Evolutionary conservation across 2,113 vertebrate species (phyloP), one percentile per base, ranked within the genome.

Genomic region (Pterocles orientalis): DNA sequence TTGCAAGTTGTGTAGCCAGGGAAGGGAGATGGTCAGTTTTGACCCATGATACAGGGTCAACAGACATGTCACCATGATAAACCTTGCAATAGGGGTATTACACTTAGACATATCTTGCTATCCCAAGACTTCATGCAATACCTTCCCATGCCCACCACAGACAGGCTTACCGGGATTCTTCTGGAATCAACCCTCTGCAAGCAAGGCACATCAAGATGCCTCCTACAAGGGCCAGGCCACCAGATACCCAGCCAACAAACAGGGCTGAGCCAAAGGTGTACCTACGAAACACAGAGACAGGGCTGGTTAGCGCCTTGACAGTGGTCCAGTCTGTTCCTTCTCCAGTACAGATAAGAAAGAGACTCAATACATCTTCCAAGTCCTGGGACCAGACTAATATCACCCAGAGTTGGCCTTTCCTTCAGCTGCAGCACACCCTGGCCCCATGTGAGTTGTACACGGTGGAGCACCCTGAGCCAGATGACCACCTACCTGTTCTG

Each of bases 171-270:
- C 90, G 97, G 47, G 98, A 96, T 47, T 97, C 97, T 9, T 99
- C 98, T 3, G 98, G 97, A 23, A 96, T 31, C 92, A 99, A 97
- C 39, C 99, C 99, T 66, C 97, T 97, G 93, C 99, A 99, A 90
- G 99, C 99, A 15, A 99, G 92, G 86, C 98, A 99, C 99, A 99
- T 98, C 98, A 99, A 92, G 82, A 99, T 86, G 3, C 99, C 99
- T 34, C 98, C 98, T 18, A 99, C 87, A 0, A 99, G 80, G 25
- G 99, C 94, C 95, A 99, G 91, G 54, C 98, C 99, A 6, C 97
- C 99, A 1, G 99, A 98, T 1, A 99, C 98, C 99, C 99, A 99
- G n/a, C 99, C 99, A 9, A 99, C 98, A 0, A 99, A 99, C 29
- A 99, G 98, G 68, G 99, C 99, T 0, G 99, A 95, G 28, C 99